Base-by-base conservation (phyloP, 2,113 vertebrate genomes). In the Acinonyx jubatus region DNA sequence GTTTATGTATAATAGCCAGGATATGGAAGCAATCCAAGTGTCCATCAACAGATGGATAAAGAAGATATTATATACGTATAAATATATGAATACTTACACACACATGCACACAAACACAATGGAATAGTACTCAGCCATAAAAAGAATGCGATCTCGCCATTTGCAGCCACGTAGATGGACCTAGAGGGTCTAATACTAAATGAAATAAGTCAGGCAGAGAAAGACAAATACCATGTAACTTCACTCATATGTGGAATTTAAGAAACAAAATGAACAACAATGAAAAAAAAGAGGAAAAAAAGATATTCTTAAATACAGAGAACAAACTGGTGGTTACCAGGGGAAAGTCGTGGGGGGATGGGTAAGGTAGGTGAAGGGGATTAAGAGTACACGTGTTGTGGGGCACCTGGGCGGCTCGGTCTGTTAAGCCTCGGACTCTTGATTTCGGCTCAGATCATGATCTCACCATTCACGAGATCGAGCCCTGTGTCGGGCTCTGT, bases 1-100 rank as follows among this genome's bases (percentile, higher is more conserved):
- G 14, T 76, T 48, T 76, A 16, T 76, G 45, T 29, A 76, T 8
- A 76, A 16, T 9, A 48, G 41, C 25, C 25, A 76, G 10, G 41
- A 76, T 76, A 48, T 16, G 41, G 27, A 48, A 76, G 14, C 27
- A 76, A 76, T 14, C 41, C 41, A 76, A 76, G 41, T 29, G 6
- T 9, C 73, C 13, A 29, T 1, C 2, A 1, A 76, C 29, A 76
- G 73, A 76, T 48, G 25, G 73, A 45, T 48, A 76, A 48, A 31
- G 41, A 76, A 48, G 25, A 76, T 29, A 7, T 6, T 3, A 19
- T 16, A 19, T 6, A 7, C 1, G 4, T 3, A 2, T 2, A 7
- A 1, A 19, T 61, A 23, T 23, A 23, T 61, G 19, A 55, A 55
- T 55, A 55, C 57, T 61, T 61, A 41, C 1, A 23, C 19, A 73